Evolutionary conservation across 2,888 invertebrate species (phyloP).

Genomic region (Tetanocera ferruginea): DNA sequence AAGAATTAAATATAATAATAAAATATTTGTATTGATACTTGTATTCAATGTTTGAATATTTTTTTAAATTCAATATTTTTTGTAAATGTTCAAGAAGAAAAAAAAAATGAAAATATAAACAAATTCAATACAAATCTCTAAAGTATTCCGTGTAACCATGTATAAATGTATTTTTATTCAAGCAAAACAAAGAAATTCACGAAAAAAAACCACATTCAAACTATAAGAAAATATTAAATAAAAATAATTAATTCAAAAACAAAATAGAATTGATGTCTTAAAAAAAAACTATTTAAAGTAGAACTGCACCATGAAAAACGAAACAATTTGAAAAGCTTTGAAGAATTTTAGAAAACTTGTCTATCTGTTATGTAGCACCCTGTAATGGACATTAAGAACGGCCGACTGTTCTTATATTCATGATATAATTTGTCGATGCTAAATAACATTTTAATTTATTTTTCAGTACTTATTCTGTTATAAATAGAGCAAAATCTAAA

Average conservation of each 20-base stretch:
- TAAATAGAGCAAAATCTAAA: neutral
- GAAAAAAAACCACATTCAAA: neutral
- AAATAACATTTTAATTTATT: too few relatives aligned
- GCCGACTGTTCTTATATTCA: neutral
- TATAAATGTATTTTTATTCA: slow-evolving; percentile 16
- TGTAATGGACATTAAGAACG: neutral
- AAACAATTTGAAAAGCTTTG: neutral
- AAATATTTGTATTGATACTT: neutral
- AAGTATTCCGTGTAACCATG: neutral
- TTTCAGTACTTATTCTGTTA: neutral
- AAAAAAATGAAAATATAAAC: neutral
- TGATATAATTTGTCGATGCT: too few relatives aligned
- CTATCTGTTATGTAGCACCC: neutral
- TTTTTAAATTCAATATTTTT: slow-evolving; percentile 10
- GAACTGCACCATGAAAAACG: neutral
- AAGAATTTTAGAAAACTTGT: neutral
- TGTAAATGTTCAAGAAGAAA: neutral
- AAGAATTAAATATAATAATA: neutral
- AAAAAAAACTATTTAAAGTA: neutral
- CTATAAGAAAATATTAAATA: neutral
- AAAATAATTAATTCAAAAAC: neutral
- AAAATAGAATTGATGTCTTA: slow-evolving; percentile 10
- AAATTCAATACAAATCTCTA: neutral
- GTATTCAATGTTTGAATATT: neutral
- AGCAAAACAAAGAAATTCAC: neutral